Percentiles rank a stretch among this genome's conserved stretches.
Conservation (phyloP, 2,888 invertebrate genomes). For the Stictocephala bisonia region DNA sequence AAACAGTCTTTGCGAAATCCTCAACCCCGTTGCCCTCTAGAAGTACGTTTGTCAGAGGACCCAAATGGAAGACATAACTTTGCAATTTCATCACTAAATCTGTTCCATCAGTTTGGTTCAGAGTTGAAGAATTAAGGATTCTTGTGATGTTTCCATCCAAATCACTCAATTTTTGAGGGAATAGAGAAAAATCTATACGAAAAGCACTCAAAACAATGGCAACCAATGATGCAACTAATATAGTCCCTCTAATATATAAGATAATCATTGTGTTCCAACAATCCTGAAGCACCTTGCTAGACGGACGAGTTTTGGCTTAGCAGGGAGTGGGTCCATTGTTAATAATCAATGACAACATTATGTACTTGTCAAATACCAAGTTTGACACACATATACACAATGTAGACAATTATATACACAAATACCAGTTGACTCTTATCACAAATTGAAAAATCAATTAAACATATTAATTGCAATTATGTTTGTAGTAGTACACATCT, state of each 20-base stretch:
- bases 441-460: too few species aligned
- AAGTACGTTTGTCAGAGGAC: slow-evolving; percentile 10
- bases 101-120: background rate
- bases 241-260: background rate
- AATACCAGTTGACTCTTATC: too few species aligned
- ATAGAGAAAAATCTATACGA: slow-evolving; percentile 3
- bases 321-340: too few species aligned
- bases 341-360: too few species aligned
- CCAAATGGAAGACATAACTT: slow-evolving; percentile 16
- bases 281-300: too few species aligned
- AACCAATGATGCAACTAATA: background rate
- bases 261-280: too few species aligned
- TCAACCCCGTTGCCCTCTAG: background rate
- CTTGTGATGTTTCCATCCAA: slow-evolving; percentile 2
- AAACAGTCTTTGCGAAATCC: background rate
- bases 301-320: too few species aligned
- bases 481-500: too few species aligned
- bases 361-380: too few species aligned
- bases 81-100: slow-evolving; percentile 16
- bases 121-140: background rate
- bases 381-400: too few species aligned
- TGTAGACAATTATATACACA: too few species aligned
- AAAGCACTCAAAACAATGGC: background rate
- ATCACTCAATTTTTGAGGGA: background rate
- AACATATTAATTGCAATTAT: too few species aligned